Evolutionary conservation across 2,113 vertebrate species (phyloP).

Genomic region (Calypte anna): DNA sequence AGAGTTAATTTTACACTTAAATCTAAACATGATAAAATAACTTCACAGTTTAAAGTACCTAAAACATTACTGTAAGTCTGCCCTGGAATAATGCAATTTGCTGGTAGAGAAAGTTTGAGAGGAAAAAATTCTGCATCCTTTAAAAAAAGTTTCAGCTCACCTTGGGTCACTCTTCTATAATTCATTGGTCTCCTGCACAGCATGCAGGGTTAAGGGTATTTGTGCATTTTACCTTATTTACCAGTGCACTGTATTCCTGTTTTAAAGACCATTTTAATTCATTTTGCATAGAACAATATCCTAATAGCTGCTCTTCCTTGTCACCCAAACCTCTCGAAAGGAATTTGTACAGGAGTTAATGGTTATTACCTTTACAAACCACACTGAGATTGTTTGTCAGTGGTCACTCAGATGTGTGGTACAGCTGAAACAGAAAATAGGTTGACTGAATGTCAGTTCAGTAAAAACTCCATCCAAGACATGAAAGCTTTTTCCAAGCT

Average conservation of each 20-base stretch:
- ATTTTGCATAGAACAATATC: not conserved
- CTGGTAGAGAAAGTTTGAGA: not conserved
- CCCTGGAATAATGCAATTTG: not conserved
- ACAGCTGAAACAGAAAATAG: not conserved
- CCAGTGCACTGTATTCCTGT: not conserved
- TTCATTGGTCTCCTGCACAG: not conserved
- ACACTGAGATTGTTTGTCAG: not conserved
- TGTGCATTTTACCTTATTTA: not conserved
- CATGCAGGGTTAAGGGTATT: not conserved
- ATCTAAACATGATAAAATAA: not conserved
- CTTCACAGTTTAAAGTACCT: conserved; percentile 2
- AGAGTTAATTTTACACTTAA: not conserved
- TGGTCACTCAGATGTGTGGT: not conserved
- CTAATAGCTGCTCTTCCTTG: not conserved
- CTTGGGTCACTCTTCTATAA: not conserved
- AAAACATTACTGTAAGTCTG: not conserved
- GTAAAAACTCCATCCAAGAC: not conserved
- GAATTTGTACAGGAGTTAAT: not conserved
- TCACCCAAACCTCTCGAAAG: not conserved
- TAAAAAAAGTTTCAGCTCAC: not conserved
- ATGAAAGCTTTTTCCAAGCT: not conserved
- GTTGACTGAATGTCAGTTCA: not conserved
- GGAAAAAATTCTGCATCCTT: not conserved
- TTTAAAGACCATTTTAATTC: not conserved
- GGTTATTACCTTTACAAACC: not conserved